Percentiles rank a stretch among this genome's conserved stretches.
phyloP scores from a whole-genome alignment of 2,888 invertebrate species.

The Argynnis bischoffii region DNA sequence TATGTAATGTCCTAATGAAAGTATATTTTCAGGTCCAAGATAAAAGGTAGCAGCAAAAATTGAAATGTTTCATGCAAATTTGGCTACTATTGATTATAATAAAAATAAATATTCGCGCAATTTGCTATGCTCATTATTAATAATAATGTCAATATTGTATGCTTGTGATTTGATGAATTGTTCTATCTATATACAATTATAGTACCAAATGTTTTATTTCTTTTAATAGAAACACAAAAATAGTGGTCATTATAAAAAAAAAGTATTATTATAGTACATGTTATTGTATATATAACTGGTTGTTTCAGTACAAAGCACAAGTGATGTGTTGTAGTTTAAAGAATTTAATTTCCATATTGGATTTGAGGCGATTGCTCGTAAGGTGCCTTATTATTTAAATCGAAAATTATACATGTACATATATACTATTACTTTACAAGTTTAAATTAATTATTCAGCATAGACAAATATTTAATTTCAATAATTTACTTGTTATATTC shows the following conservation, averaged over 20 bases:
- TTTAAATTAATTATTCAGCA: conserved; percentile 36
- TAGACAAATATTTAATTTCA: conserved; percentile 36
- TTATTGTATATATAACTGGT: conserved; percentile 53
- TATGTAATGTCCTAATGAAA: conserved; percentile 39
- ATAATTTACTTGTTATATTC: conserved; percentile 29
- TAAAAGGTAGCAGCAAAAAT: conserved; percentile 13
- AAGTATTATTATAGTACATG: conserved; percentile 21
- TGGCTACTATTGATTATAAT: too few relatives aligned
- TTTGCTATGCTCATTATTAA: too few relatives aligned
- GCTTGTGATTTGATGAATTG: too few relatives aligned
- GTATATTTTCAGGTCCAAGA: conserved; percentile 34
- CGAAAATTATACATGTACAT: conserved; percentile 35
- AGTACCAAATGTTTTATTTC: background rate
- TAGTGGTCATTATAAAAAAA: conserved; percentile 13
- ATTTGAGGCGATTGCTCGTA: conserved; percentile 53
- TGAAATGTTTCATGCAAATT: background rate
- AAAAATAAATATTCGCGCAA: too few relatives aligned
- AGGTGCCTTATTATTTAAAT: conserved; percentile 60
- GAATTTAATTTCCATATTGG: conserved; percentile 33
- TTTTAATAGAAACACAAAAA: conserved; percentile 3
- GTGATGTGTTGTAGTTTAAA: conserved; percentile 43
- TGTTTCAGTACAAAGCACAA: conserved; percentile 62
- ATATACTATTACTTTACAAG: conserved; percentile 34
- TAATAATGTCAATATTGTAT: too few relatives aligned
- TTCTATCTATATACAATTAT: too few relatives aligned